Base-by-base conservation (phyloP, 1,140 invertebrate genomes). In the Drosophila rufa region DNA sequence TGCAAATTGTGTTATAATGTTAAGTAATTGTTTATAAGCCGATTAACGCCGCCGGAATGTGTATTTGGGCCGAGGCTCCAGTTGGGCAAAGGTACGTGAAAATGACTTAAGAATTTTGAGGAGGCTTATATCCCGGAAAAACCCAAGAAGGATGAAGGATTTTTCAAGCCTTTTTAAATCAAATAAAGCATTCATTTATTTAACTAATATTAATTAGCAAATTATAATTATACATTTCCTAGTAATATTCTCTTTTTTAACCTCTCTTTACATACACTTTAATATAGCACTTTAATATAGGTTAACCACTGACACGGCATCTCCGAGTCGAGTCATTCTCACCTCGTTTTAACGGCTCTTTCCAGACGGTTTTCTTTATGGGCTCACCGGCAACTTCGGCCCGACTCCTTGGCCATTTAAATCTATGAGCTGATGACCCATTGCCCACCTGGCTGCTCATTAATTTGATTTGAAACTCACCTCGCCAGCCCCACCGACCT, bases 1-100 rank as follows among this genome's bases (percentile, higher is more conserved):
- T 89, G 68, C 66, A 79, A 89, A 89, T 81, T 89, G 84, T 79
- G 80, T 77, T 82, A 77, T 87, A 82, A 86, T 87, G 76, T 79
- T 81, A 89, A 89, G 78, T 81, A 89, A 90, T 89, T 89, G 84
- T 81, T 89, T 89, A 81, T 89, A 87, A 71, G 62, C 62, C 85
- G 78, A 73, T 90, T 81, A 83, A 65, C 62, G 47, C 62, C 51
- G 22, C 57, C 46, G 57, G 46, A 78, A 65, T 48, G 60, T 69
- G 53, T 48, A 40, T 71, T 62, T 51, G 22, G 51, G 50, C 51
- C 9, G 40, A 50, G 27, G 15, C 15, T 27, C 14, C 5, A 73
- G 25, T 58, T 48, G 19, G 17, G 43, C 12, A 36, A 73, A 50
- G 53, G 43, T 71, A 71, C 36, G 43, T 71, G 66, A 36, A 58